Evolutionary conservation across 2,888 invertebrate species (phyloP).

Genomic region (Pristionchus entomophagus): DNA sequence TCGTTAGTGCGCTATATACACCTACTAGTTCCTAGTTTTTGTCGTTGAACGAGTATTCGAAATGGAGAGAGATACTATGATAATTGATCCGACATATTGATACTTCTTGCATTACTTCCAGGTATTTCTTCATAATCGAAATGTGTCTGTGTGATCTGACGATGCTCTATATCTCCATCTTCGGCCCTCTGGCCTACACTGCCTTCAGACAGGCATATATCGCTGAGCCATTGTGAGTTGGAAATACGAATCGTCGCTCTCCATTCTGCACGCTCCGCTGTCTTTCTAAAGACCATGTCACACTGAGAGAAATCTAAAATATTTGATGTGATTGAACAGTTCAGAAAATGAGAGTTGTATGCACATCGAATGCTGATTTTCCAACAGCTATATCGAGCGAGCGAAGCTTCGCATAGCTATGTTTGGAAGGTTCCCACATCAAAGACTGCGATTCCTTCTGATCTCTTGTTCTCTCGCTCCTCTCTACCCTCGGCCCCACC

Average conservation of each 20-base stretch:
- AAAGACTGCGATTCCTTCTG: background rate
- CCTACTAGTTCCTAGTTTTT: too few relatives aligned
- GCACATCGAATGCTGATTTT: too few relatives aligned
- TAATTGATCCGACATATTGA: too few relatives aligned
- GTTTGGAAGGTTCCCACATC: background rate
- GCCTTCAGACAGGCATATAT: conserved; percentile 5
- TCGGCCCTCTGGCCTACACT: background rate
- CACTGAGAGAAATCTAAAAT: too few relatives aligned
- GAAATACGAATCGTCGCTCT: background rate
- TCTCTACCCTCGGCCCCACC: background rate
- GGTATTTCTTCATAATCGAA: conserved; percentile 30
- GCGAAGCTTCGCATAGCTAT: background rate
- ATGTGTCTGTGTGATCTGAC: conserved; percentile 35
- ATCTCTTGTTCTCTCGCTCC: background rate
- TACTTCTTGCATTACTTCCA: too few relatives aligned
- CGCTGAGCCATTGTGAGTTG: background rate
- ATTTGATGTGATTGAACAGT: too few relatives aligned
- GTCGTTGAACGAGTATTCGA: too few relatives aligned
- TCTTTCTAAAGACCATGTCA: too few relatives aligned
- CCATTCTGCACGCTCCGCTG: background rate
- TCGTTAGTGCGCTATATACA: too few relatives aligned
- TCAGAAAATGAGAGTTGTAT: too few relatives aligned
- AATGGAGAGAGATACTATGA: too few relatives aligned
- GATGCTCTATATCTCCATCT: conserved; percentile 5
- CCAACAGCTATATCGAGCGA: background rate